These are phyloP conservation scores for Campoplex capitator DNA, from an alignment of 2,888 invertebrate genomes.

Conservation along the genomic window DNA sequence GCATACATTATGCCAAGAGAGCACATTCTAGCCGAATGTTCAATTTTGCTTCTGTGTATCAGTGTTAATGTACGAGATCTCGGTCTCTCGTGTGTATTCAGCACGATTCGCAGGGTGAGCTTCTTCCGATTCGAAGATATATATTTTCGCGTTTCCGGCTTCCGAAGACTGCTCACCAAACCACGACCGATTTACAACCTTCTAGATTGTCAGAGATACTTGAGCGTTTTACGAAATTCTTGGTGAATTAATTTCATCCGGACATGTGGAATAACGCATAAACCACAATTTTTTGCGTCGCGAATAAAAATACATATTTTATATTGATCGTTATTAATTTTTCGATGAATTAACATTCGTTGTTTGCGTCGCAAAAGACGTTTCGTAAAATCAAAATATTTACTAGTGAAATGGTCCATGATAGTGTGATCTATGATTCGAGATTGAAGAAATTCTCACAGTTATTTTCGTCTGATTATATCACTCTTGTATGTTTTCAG, in stretches of 20 bases:
- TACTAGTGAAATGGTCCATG: too few species aligned
- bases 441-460: not conserved
- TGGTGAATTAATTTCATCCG: constrained; percentile 1
- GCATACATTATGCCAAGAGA: constrained; percentile 6
- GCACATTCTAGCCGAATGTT: constrained; percentile 4
- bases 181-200: constrained; percentile 50
- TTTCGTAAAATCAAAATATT: too few species aligned
- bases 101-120: constrained; percentile 47
- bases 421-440: too few species aligned
- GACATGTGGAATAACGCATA: not conserved
- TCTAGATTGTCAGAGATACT: not conserved
- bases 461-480: not conserved
- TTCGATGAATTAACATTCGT: too few species aligned
- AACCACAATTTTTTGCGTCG: not conserved
- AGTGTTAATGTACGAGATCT: constrained; percentile 43
- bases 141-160: constrained; percentile 50
- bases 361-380: too few species aligned
- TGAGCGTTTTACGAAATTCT: not conserved
- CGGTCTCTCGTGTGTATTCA: constrained; percentile 36
- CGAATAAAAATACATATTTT: too few species aligned
- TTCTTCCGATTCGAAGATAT: constrained; percentile 59
- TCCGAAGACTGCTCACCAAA: constrained; percentile 32
- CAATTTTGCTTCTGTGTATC: constrained; percentile 25
- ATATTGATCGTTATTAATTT: not conserved
- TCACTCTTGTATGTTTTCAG: not conserved